phyloP scores from a whole-genome alignment of 2,888 invertebrate species.

The Mystacides longicornis region DNA sequence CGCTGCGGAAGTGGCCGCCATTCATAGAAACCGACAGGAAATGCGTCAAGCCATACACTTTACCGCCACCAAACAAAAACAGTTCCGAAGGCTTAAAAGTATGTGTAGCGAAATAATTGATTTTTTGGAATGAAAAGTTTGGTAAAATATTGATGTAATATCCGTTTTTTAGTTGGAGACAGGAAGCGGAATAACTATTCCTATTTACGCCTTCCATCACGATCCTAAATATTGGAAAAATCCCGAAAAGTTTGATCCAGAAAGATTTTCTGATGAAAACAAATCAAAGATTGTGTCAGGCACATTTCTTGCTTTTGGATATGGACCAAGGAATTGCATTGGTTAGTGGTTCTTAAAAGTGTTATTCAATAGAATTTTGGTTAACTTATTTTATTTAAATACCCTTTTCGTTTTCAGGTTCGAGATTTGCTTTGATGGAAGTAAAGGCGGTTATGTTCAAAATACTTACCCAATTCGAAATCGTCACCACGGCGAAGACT shows the following conservation, averaged over 20 bases:
- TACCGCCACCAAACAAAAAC: not conserved
- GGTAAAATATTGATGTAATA: not conserved
- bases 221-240: slow-evolving; percentile 14
- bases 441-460: not conserved
- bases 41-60: not conserved
- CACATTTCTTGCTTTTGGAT: slow-evolving; percentile 9
- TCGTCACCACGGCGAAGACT: slow-evolving; percentile 9
- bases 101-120: not conserved
- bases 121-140: not conserved
- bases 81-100: not conserved
- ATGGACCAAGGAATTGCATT: not conserved
- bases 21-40: not conserved
- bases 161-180: not conserved
- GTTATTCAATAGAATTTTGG: not conserved
- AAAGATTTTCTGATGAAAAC: slow-evolving; percentile 18
- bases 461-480: not conserved
- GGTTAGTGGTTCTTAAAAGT: not conserved
- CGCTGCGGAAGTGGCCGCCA: not conserved
- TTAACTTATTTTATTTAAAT: not conserved
- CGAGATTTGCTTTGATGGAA: slow-evolving; percentile 13
- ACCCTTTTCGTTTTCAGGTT: slow-evolving; percentile 18
- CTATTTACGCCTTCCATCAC: slow-evolving; percentile 5
- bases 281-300: slow-evolving; percentile 3
- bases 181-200: not conserved
- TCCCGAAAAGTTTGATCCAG: slow-evolving; percentile 13